Conservation (phyloP, 2,888 invertebrate species). For the Diarsia dahlii region DNA sequence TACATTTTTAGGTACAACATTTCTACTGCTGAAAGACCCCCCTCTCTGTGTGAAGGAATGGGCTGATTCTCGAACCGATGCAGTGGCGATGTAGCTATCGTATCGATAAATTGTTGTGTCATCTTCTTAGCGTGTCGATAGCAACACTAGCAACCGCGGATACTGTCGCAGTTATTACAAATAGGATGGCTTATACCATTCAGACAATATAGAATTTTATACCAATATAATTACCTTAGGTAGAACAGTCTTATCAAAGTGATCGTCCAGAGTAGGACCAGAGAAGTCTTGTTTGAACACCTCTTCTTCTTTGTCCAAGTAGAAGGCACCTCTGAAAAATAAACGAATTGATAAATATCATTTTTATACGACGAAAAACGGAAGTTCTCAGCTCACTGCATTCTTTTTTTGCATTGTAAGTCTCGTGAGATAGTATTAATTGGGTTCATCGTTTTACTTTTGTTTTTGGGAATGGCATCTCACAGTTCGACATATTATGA, state of each 20-base stretch:
- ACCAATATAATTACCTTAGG: slow-evolving; percentile 92
- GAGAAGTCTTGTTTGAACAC: slow-evolving; percentile 98
- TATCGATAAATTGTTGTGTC: not conserved
- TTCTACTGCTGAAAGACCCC: not conserved
- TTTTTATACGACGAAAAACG: not conserved
- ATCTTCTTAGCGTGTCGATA: not conserved
- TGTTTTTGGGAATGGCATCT: no score
- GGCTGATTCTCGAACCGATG: not conserved
- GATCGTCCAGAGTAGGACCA: slow-evolving; percentile 99
- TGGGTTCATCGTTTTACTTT: not conserved
- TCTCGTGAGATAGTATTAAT: not conserved
- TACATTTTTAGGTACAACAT: no score
- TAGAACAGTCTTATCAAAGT: slow-evolving; percentile 99
- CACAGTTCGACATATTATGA: no score
- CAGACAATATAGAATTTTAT: not conserved
- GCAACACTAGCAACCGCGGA: no score
- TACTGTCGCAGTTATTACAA: not conserved
- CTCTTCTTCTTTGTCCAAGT: slow-evolving; percentile 97
- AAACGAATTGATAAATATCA: not conserved
- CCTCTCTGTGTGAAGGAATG: not conserved
- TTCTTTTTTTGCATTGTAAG: not conserved
- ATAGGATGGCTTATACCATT: not conserved
- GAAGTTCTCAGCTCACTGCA: not conserved
- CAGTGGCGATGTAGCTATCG: not conserved
- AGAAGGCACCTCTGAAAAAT: slow-evolving; percentile 97